Evolutionary conservation across 2,888 invertebrate genomes (phyloP).

Genomic region (Himalopsyche anomala): DNA sequence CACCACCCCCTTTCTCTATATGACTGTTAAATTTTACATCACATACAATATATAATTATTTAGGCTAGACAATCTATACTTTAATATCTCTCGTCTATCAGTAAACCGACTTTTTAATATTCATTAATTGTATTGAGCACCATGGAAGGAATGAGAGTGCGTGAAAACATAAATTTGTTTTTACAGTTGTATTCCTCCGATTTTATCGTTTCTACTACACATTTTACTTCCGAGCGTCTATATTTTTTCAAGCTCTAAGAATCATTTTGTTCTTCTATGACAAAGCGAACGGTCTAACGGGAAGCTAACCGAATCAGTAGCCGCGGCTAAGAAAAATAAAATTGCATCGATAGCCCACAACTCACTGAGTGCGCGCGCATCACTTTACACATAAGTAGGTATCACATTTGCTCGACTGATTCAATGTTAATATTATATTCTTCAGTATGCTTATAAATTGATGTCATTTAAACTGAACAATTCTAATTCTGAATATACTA

Average conservation of each 20-base stretch:
- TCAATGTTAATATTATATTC: constrained; percentile 23
- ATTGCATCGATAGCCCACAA: constrained; percentile 1
- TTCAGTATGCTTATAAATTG: constrained; percentile 4
- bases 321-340: constrained; percentile 26
- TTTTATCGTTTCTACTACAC: constrained; percentile 45
- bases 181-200: constrained; percentile 43
- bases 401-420: constrained; percentile 24
- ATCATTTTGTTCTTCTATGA: constrained; percentile 1
- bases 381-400: constrained; percentile 24
- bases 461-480: not conserved
- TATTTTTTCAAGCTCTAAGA: constrained; percentile 12
- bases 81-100: constrained; percentile 56
- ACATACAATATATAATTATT: constrained; percentile 56
- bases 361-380: constrained; percentile 4
- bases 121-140: constrained; percentile 76
- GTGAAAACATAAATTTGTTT: constrained; percentile 69
- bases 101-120: constrained; percentile 56
- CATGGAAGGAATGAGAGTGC: constrained; percentile 83
- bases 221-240: constrained; percentile 24
- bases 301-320: constrained; percentile 3
- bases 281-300: not conserved
- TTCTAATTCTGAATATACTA: constrained; percentile 19
- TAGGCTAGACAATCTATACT: constrained; percentile 60
- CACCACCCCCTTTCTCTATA: not conserved
- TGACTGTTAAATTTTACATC: constrained; percentile 49